These are phyloP conservation scores for Ditylenchus dipsaci DNA, from an alignment of 1,140 invertebrate genomes.

Conservation along the genomic window DNA sequence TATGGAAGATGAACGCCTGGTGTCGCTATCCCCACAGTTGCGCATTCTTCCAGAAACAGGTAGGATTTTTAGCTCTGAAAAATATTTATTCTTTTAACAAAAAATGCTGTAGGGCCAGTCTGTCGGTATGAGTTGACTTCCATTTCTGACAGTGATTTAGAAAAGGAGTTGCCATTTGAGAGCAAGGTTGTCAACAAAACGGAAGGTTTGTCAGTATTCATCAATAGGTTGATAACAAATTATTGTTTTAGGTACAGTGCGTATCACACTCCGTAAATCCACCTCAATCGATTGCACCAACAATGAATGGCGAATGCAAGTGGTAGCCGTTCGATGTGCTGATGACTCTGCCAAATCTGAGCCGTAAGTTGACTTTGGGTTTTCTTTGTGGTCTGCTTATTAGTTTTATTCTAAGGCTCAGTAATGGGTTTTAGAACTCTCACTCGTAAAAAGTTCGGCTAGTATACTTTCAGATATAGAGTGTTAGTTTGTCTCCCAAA, in stretches of 20 bases:
- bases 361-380: slow-evolving; percentile 25
- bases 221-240: too few species aligned
- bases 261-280: slow-evolving; percentile 37
- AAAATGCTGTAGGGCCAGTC: slow-evolving; percentile 47
- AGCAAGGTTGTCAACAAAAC: slow-evolving; percentile 46
- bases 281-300: slow-evolving; percentile 49
- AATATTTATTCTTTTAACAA: slow-evolving; percentile 8
- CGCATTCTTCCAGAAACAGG: slow-evolving; percentile 50
- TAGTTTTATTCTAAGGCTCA: too few species aligned
- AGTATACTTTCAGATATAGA: too few species aligned
- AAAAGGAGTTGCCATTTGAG: slow-evolving; percentile 43
- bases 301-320: slow-evolving; percentile 34
- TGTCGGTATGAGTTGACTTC: slow-evolving; percentile 50
- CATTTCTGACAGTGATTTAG: slow-evolving; percentile 1
- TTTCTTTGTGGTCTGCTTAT: too few species aligned
- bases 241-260: slow-evolving; percentile 32
- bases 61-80: slow-evolving; percentile 27
- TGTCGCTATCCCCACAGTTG: slow-evolving; percentile 53
- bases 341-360: slow-evolving; percentile 48
- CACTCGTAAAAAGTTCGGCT: slow-evolving; percentile 25
- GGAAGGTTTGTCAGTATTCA: slow-evolving; percentile 9
- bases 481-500: too few species aligned
- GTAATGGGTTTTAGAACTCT: too few species aligned
- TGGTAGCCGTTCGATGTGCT: slow-evolving; percentile 50
- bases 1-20: slow-evolving; percentile 48